Percentiles rank a stretch among this genome's conserved stretches.
Evolutionary conservation across 1,140 invertebrate genomes (phyloP).

Genomic region (Drosophila arawakana): DNA sequence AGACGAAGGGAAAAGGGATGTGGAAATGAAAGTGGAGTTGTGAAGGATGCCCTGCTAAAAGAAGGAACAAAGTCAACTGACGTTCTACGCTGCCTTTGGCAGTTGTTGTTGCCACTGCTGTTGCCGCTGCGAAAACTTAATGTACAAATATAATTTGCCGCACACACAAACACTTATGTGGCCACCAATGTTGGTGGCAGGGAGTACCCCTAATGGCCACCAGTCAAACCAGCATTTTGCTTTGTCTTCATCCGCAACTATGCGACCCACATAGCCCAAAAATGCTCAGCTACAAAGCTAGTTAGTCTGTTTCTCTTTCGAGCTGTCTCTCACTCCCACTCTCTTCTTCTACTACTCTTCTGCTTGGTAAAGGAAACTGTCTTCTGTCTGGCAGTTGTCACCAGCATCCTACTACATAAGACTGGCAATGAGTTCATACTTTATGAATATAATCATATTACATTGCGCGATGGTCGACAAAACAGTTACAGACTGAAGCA

Average conservation of each 20-base stretch:
- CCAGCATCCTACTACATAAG: slow-evolving; percentile 39
- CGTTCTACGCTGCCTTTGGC: slow-evolving; percentile 58
- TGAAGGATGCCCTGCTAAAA: slow-evolving; percentile 30
- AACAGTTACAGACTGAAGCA: slow-evolving; percentile 27
- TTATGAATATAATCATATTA: slow-evolving; percentile 82
- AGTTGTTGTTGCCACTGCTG: slow-evolving; percentile 25
- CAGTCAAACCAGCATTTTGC: slow-evolving; percentile 58
- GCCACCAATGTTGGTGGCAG: slow-evolving; percentile 45
- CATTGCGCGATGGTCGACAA: slow-evolving; percentile 56
- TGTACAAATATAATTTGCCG: slow-evolving; percentile 82
- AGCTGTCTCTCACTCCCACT: not conserved
- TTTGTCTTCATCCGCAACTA: slow-evolving; percentile 40
- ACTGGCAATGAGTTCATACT: slow-evolving; percentile 61
- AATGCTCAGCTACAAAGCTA: slow-evolving; percentile 69
- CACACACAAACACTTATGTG: slow-evolving; percentile 82
- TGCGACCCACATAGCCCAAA: slow-evolving; percentile 60
- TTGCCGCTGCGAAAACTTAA: slow-evolving; percentile 71
- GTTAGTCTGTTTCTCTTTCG: slow-evolving; percentile 27
- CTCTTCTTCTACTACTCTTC: not conserved
- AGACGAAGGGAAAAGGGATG: not conserved
- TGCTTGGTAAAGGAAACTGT: slow-evolving; percentile 32
- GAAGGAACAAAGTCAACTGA: slow-evolving; percentile 73
- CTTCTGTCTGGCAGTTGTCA: slow-evolving; percentile 62
- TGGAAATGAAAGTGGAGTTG: not conserved
- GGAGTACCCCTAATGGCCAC: slow-evolving; percentile 40